Base-by-base conservation (phyloP, 2,113 vertebrate species). In the Siphamia tubifer region DNA sequence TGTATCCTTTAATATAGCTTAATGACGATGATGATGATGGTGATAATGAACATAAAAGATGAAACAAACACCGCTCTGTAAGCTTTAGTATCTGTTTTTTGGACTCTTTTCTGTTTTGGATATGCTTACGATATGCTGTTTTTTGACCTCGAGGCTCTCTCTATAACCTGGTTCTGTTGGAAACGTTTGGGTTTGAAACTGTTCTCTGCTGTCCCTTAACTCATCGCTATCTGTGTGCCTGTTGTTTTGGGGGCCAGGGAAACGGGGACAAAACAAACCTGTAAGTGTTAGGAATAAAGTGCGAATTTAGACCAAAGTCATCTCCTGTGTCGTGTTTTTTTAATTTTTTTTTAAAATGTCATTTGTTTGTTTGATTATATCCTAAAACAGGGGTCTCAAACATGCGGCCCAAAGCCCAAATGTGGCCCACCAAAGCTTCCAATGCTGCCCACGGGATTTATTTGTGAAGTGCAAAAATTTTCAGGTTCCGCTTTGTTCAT, bases 211-310 rank as follows among this genome's bases (percentile, higher is more conserved):
- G 90, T 91, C 85, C 85, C 72, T 90, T 71, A 81, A 83, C 83
- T 84, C 91, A 90, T 91, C 76, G 86, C 90, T 92, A 80, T 92
- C 87, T 91, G 90, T 93, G 92, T 91, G 90, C 90, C 91, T 92
- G 90, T 91, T 88, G 89, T 90, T 88, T 87, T 77, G 69, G 85
- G 82, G 82, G 69, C 38, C 63, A 53, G 80, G 82, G 78, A 81
- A 74, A 66, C 20, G 71, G 84, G 87, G 64, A 79, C 69, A 63
- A 85, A 79, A 74, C 72, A 63, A 87, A 90, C 77, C 85, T 90
- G 87, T 91, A 90, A 83, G 86, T 91, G 90, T 90, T 91, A 89
- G 87, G 85, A 91, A 89, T 91, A 91, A 91, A 91, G 85, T 88
- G 81, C 79, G 63, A 88, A 89, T 84, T 89, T 91, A 91, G 90